Base-by-base conservation (phyloP, 2,888 invertebrate genomes). In the Syrista parreyssii region DNA sequence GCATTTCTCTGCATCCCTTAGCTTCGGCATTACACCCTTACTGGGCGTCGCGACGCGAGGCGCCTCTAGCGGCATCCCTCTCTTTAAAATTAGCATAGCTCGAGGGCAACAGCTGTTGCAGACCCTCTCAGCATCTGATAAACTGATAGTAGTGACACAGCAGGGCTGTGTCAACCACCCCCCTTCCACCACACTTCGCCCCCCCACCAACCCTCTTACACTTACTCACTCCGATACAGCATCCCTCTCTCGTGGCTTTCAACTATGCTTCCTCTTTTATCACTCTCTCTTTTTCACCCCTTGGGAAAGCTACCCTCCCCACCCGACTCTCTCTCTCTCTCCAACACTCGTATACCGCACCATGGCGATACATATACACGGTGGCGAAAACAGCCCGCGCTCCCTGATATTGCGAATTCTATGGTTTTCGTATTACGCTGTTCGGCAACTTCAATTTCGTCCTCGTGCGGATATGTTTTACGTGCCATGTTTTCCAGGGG, bases 91-190 rank as follows among this genome's bases (percentile, higher is more conserved):
- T 91, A 90, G 88, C 89, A 90, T 91, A 89, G 83, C 86, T 82
- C 79, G 81, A 82, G 74, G 84, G 89, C 84, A 90, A 89, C 91
- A 91, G 89, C 90, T 90, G 91, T 87, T 86, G 82, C 85, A 40
- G 35, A 31, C 84, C 82, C 82, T 78, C 81, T 76, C 84, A 81
- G 85, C 84, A 86, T 87, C 88, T 88, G 91, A 91, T 91, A 90
- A 91, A 89, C 91, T 88, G 90, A 90, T 89, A 91, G 88, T 83
- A 87, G 86, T 81, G 85, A 88, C 88, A 86, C 84, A 81, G 79
- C 81, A 74, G 81, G 68, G 76, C 76, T 76, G 75, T 76, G 74
- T 35, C 71, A 68, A 40, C 73, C 79, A 74, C 73, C 74, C 68
- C 74, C 40, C 75, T 75, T 78, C 36, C 74, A 35, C n/a, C n/a